Percentiles rank a stretch among this genome's conserved stretches.
Conservation (phyloP, 2,888 invertebrate species). For the Enchytraeus crypticus region DNA sequence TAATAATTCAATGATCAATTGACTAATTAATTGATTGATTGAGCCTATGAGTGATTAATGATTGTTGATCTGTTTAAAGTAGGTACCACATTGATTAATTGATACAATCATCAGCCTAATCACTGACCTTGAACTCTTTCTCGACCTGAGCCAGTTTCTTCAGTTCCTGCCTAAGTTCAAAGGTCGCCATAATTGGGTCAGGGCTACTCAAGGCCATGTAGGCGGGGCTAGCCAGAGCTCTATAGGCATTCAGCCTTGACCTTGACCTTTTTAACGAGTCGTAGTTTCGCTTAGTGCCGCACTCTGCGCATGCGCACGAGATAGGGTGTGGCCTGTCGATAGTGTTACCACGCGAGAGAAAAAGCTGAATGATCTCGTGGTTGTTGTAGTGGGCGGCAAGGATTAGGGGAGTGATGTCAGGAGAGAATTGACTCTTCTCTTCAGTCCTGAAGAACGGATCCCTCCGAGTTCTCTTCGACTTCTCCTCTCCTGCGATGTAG, state of each 20-base stretch:
- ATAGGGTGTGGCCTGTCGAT: constrained; percentile 58
- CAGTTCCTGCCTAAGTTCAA: constrained; percentile 58
- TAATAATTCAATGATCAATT: too few species aligned
- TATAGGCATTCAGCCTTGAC: constrained; percentile 58
- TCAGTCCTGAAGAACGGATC: constrained; percentile 49
- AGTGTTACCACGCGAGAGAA: constrained; percentile 59
- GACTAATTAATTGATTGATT: too few species aligned
- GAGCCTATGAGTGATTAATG: too few species aligned
- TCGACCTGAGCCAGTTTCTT: too few species aligned
- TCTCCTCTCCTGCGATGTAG: constrained; percentile 48
- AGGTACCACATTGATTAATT: too few species aligned
- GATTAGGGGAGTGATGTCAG: too few species aligned
- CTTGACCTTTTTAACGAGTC: constrained; percentile 51
- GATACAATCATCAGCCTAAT: too few species aligned
- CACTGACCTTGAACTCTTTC: constrained; percentile 56
- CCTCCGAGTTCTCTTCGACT: constrained; percentile 37
- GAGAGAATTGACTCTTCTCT: too few species aligned
- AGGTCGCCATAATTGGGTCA: constrained; percentile 63
- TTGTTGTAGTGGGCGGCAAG: too few species aligned
- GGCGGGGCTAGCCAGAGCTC: too few species aligned
- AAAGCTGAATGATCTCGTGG: constrained; percentile 60
- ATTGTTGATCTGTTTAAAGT: too few species aligned
- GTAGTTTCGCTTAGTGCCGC: constrained; percentile 47
- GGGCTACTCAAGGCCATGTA: too few species aligned
- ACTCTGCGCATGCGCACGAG: constrained; percentile 48